Percentiles rank a stretch among this genome's conserved stretches.
Evolutionary conservation across 1,140 invertebrate genomes (phyloP).

Genomic region (Temnothorax curvispinosus): DNA sequence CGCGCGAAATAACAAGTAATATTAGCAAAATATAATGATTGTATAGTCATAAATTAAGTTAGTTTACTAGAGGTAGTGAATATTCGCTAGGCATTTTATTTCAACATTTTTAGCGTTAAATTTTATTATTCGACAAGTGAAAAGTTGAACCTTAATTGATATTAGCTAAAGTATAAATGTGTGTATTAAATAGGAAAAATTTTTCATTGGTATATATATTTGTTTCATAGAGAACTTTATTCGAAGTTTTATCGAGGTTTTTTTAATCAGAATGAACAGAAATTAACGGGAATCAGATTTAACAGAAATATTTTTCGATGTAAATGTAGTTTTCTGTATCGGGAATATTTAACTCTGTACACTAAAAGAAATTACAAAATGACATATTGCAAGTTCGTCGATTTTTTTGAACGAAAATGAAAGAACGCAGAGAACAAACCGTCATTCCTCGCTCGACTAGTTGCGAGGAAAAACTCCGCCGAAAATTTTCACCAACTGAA

Average conservation of each 20-base stretch:
- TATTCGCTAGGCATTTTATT: neutral
- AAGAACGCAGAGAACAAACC: slow-evolving; percentile 1
- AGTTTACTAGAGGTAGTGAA: neutral
- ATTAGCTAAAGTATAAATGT: neutral
- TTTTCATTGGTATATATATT: neutral
- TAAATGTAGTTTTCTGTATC: neutral
- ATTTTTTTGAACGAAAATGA: slow-evolving; percentile 28
- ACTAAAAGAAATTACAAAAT: slow-evolving; percentile 35
- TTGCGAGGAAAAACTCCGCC: slow-evolving; percentile 28
- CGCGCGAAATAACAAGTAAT: neutral
- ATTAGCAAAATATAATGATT: neutral
- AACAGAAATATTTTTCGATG: neutral
- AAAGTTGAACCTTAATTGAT: slow-evolving; percentile 10
- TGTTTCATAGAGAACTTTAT: neutral
- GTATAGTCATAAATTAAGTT: neutral
- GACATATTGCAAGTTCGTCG: neutral
- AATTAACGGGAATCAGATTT: neutral
- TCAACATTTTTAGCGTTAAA: neutral
- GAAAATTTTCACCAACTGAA: slow-evolving; percentile 43
- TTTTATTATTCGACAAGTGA: neutral
- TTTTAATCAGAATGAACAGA: neutral
- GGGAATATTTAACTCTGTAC: neutral
- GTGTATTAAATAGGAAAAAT: neutral
- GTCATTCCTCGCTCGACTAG: slow-evolving; percentile 21
- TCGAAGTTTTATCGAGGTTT: neutral